A percentile compares a stretch with the other conserved stretches of the same genome.
Evolutionary conservation across 2,797 vertebrate species (phyloP).

Genomic region (Nyctibius grandis): DNA sequence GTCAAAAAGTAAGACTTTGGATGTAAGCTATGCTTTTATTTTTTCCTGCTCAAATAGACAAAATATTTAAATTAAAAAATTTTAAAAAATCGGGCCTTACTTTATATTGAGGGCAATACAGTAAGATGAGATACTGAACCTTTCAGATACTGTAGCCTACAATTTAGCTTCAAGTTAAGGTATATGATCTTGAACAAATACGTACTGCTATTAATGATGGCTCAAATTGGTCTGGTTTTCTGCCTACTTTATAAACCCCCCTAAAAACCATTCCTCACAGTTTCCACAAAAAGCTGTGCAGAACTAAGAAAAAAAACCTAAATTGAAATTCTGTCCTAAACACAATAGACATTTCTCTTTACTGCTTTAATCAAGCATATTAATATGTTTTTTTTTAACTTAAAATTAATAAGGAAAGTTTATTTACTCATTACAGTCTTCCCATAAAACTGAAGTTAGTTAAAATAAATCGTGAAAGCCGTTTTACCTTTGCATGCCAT

Average conservation of each 20-base stretch:
- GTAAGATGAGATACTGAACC: not conserved
- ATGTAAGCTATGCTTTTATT: not conserved
- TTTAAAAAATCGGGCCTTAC: not conserved
- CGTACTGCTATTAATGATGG: rapidly evolving
- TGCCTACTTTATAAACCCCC: not conserved
- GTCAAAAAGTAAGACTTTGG: no score
- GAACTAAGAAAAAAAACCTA: not conserved
- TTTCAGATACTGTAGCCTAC: not conserved
- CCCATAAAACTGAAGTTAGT: no score
- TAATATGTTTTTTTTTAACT: not conserved
- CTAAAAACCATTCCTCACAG: not conserved
- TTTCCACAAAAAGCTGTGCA: not conserved
- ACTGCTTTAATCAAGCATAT: not conserved
- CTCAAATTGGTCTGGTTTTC: not conserved
- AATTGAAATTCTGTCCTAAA: not conserved
- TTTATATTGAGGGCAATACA: not conserved
- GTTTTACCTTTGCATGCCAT: conserved; percentile 90
- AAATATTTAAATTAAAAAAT: not conserved
- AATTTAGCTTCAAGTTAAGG: not conserved
- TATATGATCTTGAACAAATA: not conserved
- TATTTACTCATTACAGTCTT: not conserved
- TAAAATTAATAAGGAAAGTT: not conserved
- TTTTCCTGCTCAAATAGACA: not conserved
- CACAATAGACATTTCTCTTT: not conserved
- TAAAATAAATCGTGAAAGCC: not conserved